A percentile compares a stretch with the other conserved stretches of the same genome.
phyloP scores from a whole-genome alignment of 2,797 vertebrate species.

The Acrocephalus scirpaceus region DNA sequence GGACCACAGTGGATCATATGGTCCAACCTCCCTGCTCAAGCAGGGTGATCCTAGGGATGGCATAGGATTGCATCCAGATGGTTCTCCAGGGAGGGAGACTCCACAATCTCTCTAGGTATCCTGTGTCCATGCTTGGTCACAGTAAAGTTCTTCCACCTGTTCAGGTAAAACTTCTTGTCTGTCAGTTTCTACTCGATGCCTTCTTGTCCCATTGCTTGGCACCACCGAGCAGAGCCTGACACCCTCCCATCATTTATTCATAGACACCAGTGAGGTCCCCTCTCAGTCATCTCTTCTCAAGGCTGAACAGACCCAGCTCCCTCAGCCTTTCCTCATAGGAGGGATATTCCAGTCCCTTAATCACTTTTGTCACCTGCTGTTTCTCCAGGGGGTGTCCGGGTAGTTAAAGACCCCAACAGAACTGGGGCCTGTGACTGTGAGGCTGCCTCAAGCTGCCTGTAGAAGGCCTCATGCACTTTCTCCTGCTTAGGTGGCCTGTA shows the following conservation, averaged over 20 bases:
- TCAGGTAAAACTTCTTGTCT: neutral
- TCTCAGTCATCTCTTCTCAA: neutral
- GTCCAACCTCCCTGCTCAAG: neutral
- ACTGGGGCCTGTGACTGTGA: neutral
- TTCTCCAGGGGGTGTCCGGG: neutral
- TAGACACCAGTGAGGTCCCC: neutral
- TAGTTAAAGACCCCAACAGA: neutral
- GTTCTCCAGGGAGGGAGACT: neutral
- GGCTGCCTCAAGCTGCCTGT: neutral
- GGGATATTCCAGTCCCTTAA: neutral
- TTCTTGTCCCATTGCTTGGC: neutral
- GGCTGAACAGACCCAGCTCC: neutral
- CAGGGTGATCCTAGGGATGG: neutral
- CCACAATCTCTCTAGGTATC: neutral
- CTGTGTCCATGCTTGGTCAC: neutral
- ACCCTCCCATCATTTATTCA: neutral
- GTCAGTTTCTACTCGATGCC: neutral
- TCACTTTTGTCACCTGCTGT: neutral
- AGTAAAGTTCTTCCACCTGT: neutral
- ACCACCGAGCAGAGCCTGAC: neutral
- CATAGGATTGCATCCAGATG: fast-evolving
- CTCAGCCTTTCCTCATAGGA: neutral
- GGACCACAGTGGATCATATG: neutral
- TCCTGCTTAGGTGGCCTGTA: neutral
- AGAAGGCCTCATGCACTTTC: neutral